Base-by-base conservation (phyloP, 2,888 invertebrate species). In the Agonopterix alstromeriana region DNA sequence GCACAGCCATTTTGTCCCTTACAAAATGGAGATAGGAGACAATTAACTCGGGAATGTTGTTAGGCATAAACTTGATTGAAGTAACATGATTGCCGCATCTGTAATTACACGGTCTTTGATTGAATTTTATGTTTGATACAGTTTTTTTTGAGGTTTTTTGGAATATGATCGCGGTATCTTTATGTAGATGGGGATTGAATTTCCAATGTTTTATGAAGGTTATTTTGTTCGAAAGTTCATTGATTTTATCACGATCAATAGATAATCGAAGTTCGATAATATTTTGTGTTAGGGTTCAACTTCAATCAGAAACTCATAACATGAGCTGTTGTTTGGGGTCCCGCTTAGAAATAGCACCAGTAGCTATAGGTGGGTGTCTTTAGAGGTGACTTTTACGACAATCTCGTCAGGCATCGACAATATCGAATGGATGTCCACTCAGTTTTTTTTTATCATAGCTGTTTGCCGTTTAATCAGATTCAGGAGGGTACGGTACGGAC, bases 81-180 rank as follows among this genome's bases (percentile, higher is more conserved):
- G 46, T 27, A 27, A 27, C 54, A 54, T 57, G 53, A 56, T 55
- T 57, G 56, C 53, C 49, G 49, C 53, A 50, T 63, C 63, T 63
- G 56, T 59, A 61, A 69, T 70, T 68, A 67, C 63, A 63, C 59
- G 63, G 50, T 62, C 66, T 65, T 57, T 71, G 67, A 73, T 70
- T 63, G 60, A 65, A 66, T 59, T 60, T 60, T 57, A 65, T 60
- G 40, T 27, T 7, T 42, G 44, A 43, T 48, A 43, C 8, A 9
- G n/a, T 38, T 46, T 40, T 46, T 42, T 27, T 27, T 1, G 27
- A 3, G 27, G 3, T 27, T 27, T 27, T 17, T 3, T 27, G 27
- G 27, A 27, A 27, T 10, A 8, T 8, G 40, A 27, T 41, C 10
- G 36, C 10, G 27, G 41, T 27, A 27, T 46, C 42, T 48, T 10